Percentiles rank a stretch among this genome's conserved stretches.
Evolutionary conservation across 2,797 vertebrate genomes (phyloP).

Genomic region (Dermochelys coriacea): DNA sequence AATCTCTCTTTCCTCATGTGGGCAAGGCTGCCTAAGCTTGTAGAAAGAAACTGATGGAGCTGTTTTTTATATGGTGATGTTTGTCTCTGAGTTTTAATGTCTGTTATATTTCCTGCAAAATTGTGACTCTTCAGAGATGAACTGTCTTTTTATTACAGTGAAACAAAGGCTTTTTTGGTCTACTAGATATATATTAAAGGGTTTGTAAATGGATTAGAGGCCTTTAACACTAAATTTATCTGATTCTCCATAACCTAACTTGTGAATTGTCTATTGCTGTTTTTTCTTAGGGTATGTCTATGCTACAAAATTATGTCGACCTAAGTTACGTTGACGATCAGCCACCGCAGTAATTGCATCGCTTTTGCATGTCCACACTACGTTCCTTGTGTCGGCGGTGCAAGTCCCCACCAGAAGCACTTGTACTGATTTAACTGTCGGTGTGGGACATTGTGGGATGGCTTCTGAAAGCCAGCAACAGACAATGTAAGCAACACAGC

Average conservation of each 20-base stretch:
- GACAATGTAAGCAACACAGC: not conserved
- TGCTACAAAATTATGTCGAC: not conserved
- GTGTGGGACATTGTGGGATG: not conserved
- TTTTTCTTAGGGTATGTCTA: not conserved
- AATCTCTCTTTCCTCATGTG: not conserved
- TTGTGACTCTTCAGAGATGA: not conserved
- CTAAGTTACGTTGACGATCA: not conserved
- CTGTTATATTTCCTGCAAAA: not conserved
- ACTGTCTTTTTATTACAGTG: not conserved
- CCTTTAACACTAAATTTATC: not conserved
- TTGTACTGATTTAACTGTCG: not conserved
- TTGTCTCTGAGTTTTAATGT: not conserved
- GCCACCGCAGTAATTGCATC: not conserved
- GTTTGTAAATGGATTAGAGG: not conserved
- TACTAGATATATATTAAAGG: not conserved
- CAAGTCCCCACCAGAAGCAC: not conserved
- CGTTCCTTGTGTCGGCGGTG: rapidly evolving
- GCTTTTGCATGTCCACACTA: not conserved
- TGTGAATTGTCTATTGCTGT: not conserved
- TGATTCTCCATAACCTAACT: not conserved
- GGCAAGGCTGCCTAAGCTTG: not conserved
- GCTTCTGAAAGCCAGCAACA: not conserved
- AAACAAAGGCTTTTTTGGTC: not conserved
- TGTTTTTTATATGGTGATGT: not conserved
- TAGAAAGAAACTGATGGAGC: not conserved